Evolutionary conservation across 2,113 vertebrate species (phyloP), one percentile per base, ranked within the genome.

Genomic region (Zapornia atra): DNA sequence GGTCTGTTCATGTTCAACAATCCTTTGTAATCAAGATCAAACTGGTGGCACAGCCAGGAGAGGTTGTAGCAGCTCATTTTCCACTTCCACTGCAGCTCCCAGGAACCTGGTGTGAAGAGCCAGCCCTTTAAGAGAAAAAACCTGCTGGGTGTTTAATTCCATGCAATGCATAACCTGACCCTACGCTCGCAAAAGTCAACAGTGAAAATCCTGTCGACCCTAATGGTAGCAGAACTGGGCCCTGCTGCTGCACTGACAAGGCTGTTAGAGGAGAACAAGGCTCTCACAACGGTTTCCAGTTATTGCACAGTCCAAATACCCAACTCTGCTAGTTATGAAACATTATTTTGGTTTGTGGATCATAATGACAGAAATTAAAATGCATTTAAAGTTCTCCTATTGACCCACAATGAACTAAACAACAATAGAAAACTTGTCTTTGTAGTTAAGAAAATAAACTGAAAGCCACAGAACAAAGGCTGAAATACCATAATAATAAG

Each of bases 261-360:
- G 36, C 34, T 57, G 20, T 57, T 77, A 77, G 77, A 90, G 34
- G 16, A 90, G 72, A 88, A 48, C 21, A 51, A 76, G 75, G 38
- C 60, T 54, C 40, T 54, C 40, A 54, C 42, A 68, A 1, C 0
- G 0, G 5, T 83, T 92, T 84, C 57, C 63, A 75, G 73, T 71
- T 83, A 64, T 40, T 60, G 48, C 50, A 22, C 24, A 61, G 54
- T 73, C 86, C 61, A 79, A 79, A 95, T 56, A 86, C 36, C 7
- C 69, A 75, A 34, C 61, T 93, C 90, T 69, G 50, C 81, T 63
- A 51, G 38, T 93, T 93, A 76, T 83, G 53, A 85, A 85, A 79
- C 44, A 36, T 21, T 92, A 46, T 80, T 96, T 96, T 90, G 86
- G 50, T 88, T 95, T 94, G 81, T 82, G 93, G 83, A 89, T 90